Evolutionary conservation across 2,888 invertebrate species (phyloP).

Genomic region (Diadegma fenestrale): DNA sequence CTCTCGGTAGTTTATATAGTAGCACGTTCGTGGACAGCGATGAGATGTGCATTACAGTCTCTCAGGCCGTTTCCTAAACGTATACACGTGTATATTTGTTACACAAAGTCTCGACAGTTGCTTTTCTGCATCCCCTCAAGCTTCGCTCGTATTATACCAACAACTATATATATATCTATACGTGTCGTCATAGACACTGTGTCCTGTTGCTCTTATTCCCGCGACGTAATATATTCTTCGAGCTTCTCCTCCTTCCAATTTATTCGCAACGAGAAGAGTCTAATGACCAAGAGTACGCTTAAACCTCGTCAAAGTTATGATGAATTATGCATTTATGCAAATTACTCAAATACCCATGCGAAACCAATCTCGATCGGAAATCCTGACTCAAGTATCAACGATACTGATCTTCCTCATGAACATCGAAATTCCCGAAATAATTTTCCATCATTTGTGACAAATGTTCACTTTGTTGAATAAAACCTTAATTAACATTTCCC

Average conservation of each 20-base stretch:
- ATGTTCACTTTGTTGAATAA: background rate
- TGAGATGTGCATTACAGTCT: conserved; percentile 41
- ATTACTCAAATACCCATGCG: conserved; percentile 59
- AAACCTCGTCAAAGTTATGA: conserved; percentile 70
- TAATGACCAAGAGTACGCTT: conserved; percentile 71
- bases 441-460: background rate
- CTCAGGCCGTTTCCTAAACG: conserved; percentile 18
- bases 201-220: conserved; percentile 32
- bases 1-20: conserved; percentile 41
- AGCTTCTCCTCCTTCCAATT: background rate
- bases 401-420: background rate
- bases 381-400: conserved; percentile 24
- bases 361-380: conserved; percentile 48
- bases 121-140: conserved; percentile 53
- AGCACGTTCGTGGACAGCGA: conserved; percentile 45
- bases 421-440: background rate
- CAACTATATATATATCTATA: conserved; percentile 9
- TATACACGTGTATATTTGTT: conserved; percentile 6
- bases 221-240: conserved; percentile 18
- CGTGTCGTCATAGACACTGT: background rate
- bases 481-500: background rate
- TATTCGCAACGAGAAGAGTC: conserved; percentile 49
- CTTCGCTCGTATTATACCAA: background rate
- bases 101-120: conserved; percentile 8
- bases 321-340: conserved; percentile 76